Conservation (phyloP, 2,888 invertebrate species). For the Clusia tigrina region DNA sequence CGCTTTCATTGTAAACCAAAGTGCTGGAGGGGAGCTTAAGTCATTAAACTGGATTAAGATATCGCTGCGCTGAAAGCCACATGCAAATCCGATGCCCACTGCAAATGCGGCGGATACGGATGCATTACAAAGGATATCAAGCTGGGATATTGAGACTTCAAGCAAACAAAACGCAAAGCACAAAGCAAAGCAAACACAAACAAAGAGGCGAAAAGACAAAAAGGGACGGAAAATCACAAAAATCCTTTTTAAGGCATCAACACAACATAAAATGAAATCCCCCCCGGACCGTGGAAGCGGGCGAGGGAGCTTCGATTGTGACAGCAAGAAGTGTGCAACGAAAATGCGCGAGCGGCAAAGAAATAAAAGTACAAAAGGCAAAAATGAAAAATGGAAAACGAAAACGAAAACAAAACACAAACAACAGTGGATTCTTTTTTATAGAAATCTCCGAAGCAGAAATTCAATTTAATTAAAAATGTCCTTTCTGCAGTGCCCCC, state of each 20-base stretch:
- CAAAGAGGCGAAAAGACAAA: background rate
- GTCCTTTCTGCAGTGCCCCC: constrained; percentile 38
- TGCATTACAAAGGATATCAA: constrained; percentile 1
- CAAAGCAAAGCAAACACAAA: background rate
- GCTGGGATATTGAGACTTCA: constrained; percentile 6
- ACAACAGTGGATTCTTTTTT: no score
- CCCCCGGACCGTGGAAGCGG: background rate
- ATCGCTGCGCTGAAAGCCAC: background rate
- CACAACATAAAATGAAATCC: background rate
- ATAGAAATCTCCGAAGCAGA: constrained; percentile 58
- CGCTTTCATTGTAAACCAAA: background rate
- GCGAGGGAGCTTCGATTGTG: background rate
- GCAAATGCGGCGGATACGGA: background rate
- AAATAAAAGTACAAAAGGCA: constrained; percentile 27
- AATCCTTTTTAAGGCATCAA: background rate
- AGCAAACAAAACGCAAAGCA: constrained; percentile 1
- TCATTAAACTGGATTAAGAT: constrained; percentile 9
- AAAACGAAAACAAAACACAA: constrained; percentile 43
- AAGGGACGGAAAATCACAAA: background rate
- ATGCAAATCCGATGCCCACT: background rate
- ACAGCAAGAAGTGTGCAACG: background rate
- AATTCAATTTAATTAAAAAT: constrained; percentile 61
- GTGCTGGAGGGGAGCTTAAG: constrained; percentile 3
- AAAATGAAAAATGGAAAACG: constrained; percentile 26
- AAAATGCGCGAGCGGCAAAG: background rate